Conservation (phyloP, 2,113 vertebrate genomes). For the Cettia cetti region DNA sequence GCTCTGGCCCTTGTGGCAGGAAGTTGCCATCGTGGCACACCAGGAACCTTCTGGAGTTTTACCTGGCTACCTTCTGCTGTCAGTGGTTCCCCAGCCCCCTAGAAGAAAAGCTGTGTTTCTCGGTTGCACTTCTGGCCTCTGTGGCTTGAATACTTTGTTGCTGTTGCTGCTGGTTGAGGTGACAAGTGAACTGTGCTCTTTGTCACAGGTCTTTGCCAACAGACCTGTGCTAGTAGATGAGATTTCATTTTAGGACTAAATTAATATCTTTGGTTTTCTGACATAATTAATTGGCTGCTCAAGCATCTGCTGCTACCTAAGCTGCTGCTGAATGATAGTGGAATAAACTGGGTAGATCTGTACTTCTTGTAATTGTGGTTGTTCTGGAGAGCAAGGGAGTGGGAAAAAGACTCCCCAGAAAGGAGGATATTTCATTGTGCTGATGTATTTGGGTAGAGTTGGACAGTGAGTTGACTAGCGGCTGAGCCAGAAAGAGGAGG, state of each 20-base stretch:
- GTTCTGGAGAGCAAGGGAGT: background rate
- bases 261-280: background rate
- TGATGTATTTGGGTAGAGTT: background rate
- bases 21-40: background rate
- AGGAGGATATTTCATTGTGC: background rate
- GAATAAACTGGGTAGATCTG: background rate
- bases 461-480: background rate
- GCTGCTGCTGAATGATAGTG: background rate
- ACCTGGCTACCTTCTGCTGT: background rate
- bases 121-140: accelerated
- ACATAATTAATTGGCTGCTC: background rate
- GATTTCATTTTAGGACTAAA: background rate
- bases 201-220: background rate
- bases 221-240: background rate
- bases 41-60: background rate
- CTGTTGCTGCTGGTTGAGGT: background rate
- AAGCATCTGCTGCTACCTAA: background rate
- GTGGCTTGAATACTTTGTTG: background rate
- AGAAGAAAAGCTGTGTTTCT: background rate
- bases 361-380: background rate
- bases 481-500: background rate
- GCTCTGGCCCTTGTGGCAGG: background rate
- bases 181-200: background rate
- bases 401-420: background rate
- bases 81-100: background rate